Base-by-base conservation (phyloP, 1,140 invertebrate species). In the Saxidomus purpurata region DNA sequence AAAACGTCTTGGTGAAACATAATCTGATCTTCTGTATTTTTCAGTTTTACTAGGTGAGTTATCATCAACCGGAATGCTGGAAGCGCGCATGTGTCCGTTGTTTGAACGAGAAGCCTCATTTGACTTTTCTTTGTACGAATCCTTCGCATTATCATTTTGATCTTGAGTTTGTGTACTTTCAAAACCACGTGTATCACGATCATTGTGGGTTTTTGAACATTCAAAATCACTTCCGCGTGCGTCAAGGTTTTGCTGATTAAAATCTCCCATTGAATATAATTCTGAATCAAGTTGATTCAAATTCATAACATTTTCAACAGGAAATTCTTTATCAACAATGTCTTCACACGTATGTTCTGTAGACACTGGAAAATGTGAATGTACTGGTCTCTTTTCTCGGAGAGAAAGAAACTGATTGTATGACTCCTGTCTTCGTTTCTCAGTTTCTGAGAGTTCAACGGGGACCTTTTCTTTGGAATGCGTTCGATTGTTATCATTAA, bases 1-100 rank as follows among this genome's bases (percentile, higher is more conserved):
- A n/a, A 87, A 87, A n/a, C 85, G 71, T 67, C 85, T 38, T 13
- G 85, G 85, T 38, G 85, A 87, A 25, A 87, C 55, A 79, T 87
- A 87, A 2, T 36, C 43, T 34, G 61, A 38, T 67, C 85, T 22
- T 63, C 17, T 47, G 1, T 0, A 3, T 25, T 76, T 87, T 3
- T 82, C 59, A 47, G n/a, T 0, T 43, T 82, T 38, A 36, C 34
- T 34, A 6, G 43, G 1, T 3, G 22, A n/a, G 17, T 25, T 43
- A 2, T 77, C n/a, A 77, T 40, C 19, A 3, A 13, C 22, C 11
- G 74, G 74, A 77, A 77, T 77, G 74, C 13, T 77, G 4, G 74
- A 77, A 34, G n/a, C 59, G 38, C n/a, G 11, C 22, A 22, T 43
- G 15, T 43, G 22, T 49, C 11, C 22, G 0, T 25, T 25, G 15